Percentiles rank a stretch among this genome's conserved stretches.
phyloP scores from a whole-genome alignment of 37 sponge, comb jelly and placozoan genomes.

The Oopsacas minuta region DNA sequence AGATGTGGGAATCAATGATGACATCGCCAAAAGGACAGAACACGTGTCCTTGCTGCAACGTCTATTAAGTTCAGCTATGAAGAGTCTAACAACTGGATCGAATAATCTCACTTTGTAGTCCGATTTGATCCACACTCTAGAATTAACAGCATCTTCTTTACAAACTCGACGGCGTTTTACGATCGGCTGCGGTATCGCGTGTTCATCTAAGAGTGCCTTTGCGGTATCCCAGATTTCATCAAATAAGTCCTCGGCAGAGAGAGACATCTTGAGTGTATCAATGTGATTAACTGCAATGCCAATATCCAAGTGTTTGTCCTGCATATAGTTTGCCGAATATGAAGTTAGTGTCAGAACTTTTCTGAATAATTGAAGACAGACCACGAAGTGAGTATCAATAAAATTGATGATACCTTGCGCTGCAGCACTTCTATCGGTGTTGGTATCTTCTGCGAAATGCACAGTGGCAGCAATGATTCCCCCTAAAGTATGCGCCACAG shows the following conservation, averaged over 20 bases:
- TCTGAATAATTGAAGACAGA: background rate
- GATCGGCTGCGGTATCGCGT: background rate
- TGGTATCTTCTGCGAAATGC: background rate
- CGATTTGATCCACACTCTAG: background rate
- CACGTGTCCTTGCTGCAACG: background rate
- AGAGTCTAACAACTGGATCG: background rate
- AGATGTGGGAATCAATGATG: background rate
- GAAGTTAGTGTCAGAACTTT: background rate
- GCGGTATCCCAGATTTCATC: background rate
- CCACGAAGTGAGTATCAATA: background rate
- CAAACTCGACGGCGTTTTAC: background rate
- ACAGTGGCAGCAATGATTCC: background rate
- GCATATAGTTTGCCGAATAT: background rate
- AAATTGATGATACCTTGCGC: background rate
- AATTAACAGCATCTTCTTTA: background rate
- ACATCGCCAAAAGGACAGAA: background rate
- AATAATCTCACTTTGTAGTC: constrained; percentile 3
- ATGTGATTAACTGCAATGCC: background rate
- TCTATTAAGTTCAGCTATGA: background rate
- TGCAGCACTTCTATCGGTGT: background rate
- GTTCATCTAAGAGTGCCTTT: background rate
- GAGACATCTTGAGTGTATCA: background rate
- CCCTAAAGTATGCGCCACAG: background rate
- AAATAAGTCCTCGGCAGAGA: background rate
- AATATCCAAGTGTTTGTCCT: background rate